phyloP scores from a whole-genome alignment of 2,797 vertebrate species.

The Acanthurus leucopareius region DNA sequence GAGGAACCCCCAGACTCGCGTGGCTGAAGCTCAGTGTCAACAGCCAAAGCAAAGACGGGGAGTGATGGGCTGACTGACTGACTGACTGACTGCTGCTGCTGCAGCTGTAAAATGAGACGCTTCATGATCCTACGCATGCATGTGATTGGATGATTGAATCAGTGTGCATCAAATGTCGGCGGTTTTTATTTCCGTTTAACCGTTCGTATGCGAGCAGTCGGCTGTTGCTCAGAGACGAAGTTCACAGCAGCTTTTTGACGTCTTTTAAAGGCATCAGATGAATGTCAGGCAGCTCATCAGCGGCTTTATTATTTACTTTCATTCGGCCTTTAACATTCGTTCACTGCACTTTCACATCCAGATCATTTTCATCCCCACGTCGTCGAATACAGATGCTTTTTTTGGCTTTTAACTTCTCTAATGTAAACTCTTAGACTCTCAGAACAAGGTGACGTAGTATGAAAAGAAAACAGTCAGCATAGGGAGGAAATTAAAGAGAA shows the following conservation, averaged over 20 bases:
- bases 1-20: slow-evolving; percentile 60
- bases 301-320: slow-evolving; percentile 12
- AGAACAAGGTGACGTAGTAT: too few relatives aligned
- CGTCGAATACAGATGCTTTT: too few relatives aligned
- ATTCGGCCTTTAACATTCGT: slow-evolving; percentile 2
- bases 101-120: slow-evolving; percentile 47
- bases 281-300: slow-evolving; percentile 23
- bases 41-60: slow-evolving; percentile 62
- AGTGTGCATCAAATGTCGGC: slow-evolving; percentile 42
- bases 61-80: neutral
- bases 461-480: too few relatives aligned
- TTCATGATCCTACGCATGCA: slow-evolving; percentile 42
- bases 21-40: slow-evolving; percentile 71
- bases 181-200: slow-evolving; percentile 61
- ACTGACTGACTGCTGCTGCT: slow-evolving; percentile 51
- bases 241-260: slow-evolving; percentile 37
- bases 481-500: too few relatives aligned
- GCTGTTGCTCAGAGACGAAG: slow-evolving; percentile 63
- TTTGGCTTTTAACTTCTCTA: too few relatives aligned
- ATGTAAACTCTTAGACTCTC: too few relatives aligned
- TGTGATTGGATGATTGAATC: slow-evolving; percentile 52
- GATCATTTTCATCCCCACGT: too few relatives aligned
- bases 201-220: slow-evolving; percentile 53
- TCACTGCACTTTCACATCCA: too few relatives aligned
- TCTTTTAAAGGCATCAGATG: slow-evolving; percentile 40